phyloP scores from a whole-genome alignment of 2,797 vertebrate species.

The Ataeniobius toweri region DNA sequence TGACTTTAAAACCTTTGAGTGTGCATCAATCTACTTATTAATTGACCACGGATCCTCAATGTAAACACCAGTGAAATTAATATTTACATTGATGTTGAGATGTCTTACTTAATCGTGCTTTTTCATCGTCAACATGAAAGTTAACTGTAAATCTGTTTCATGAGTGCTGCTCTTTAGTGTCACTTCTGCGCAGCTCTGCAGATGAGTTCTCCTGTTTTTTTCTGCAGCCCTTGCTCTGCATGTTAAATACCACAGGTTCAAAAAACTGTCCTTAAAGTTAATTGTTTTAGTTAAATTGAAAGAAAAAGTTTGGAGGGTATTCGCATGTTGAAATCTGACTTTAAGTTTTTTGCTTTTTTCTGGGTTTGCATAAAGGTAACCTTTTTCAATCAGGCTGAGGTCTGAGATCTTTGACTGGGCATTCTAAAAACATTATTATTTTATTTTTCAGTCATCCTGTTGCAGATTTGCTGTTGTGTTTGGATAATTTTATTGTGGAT shows the following conservation, averaged over 20 bases:
- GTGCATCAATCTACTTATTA: conserved; percentile 59
- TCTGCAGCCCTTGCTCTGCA: not conserved
- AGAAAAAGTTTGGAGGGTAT: not conserved
- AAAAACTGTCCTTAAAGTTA: not conserved
- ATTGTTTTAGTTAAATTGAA: not conserved
- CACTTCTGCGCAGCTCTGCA: conserved; percentile 13
- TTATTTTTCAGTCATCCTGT: not conserved
- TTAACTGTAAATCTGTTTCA: conserved; percentile 38
- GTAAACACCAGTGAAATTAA: conserved; percentile 58
- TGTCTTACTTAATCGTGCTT: conserved; percentile 32
- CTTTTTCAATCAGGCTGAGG: not conserved
- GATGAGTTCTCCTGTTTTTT: not conserved
- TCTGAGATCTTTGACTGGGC: not conserved
- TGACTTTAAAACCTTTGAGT: conserved; percentile 50
- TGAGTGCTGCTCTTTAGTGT: conserved; percentile 11
- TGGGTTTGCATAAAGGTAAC: not conserved
- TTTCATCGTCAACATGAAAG: conserved; percentile 40
- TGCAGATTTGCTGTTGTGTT: not conserved
- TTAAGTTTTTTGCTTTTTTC: not conserved
- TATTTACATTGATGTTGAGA: conserved; percentile 52
- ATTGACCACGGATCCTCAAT: conserved; percentile 44
- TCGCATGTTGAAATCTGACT: not conserved
- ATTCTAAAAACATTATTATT: not conserved
- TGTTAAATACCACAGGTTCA: not conserved
- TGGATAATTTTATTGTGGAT: not conserved